These are phyloP conservation scores for Cyprinodon diabolis DNA, from an alignment of 2,797 vertebrate genomes.

Conservation along the genomic window DNA sequence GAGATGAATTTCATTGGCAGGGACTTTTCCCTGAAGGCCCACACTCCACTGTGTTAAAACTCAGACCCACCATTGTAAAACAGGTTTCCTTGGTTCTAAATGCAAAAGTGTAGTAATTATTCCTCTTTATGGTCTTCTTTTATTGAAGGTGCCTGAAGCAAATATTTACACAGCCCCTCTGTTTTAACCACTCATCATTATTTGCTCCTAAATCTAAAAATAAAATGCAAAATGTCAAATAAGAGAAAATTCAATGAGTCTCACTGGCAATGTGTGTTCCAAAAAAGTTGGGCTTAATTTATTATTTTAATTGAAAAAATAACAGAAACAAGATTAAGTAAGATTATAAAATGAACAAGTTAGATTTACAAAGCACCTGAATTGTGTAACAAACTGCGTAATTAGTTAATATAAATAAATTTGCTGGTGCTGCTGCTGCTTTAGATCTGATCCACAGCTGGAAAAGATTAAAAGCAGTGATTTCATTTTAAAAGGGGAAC, in stretches of 20 bases:
- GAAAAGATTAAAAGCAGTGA: background rate
- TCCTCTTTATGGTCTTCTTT: background rate
- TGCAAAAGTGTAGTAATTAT: background rate
- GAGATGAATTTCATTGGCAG: conserved; percentile 5
- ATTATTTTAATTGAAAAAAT: no score
- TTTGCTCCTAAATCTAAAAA: no score
- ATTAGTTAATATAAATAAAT: no score
- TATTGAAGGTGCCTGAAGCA: background rate
- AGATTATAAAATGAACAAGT: no score
- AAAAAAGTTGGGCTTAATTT: no score
- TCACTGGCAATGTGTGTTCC: background rate
- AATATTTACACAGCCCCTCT: no score
- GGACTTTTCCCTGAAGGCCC: background rate
- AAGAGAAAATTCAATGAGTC: background rate
- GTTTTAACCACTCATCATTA: background rate
- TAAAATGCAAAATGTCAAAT: background rate
- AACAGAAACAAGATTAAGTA: no score
- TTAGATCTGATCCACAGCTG: conserved; percentile 26
- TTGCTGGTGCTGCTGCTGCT: conserved; percentile 52
- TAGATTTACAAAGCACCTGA: no score
- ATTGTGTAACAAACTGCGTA: no score
- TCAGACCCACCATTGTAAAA: background rate
- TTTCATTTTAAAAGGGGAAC: background rate
- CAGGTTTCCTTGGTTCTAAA: background rate
- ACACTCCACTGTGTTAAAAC: background rate